Evolutionary conservation across 2,888 invertebrate species (phyloP), one percentile per base, ranked within the genome.

Genomic region (Cremastobaeus sp.): DNA sequence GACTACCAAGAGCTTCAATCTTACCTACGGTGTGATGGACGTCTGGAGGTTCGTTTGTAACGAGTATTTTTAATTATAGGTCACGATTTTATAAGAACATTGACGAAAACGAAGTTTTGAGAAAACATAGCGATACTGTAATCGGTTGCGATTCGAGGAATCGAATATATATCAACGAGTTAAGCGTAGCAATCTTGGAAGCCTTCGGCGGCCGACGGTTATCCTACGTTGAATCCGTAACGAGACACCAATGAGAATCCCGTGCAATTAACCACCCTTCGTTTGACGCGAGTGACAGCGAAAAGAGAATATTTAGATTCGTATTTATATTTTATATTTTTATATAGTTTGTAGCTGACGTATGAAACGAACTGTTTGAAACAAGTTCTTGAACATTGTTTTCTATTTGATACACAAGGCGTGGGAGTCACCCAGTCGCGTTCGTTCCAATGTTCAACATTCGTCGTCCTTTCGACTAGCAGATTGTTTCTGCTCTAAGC

Each of bases 251-350:
- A 69, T 64, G 39, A 65, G 43, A 69, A 69, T 69, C 54, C 54
- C 48, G 68, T 73, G 57, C 73, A 73, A 73, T 73, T 73, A 68
- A 74, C 54, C 39, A 12, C 62, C 50, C 41, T 68, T 62, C 41
- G 35, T 65, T 66, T 72, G 28, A 72, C 48, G 60, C 72, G 66
- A 71, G 47, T 59, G 60, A 66, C 68, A 57, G 64, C 70, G 50
- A 57, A 48, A 74, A 48, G 35, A 34, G 60, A 66, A 68, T 34
- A 57, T 69, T 76, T 76, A 75, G 71, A 80, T 77, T 76, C 77
- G 77, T 80, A 82, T 82, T 82, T 81, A 81, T 85, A 84, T 85
- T 86, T 86, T 84, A 80, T 86, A 86, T 85, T 85, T 86, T 86
- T 85, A 85, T 86, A 85, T 85, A 85, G 85, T 85, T 83, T 84